Conservation (phyloP, 1,140 invertebrate species). For the Macrosteles quadrilineatus region DNA sequence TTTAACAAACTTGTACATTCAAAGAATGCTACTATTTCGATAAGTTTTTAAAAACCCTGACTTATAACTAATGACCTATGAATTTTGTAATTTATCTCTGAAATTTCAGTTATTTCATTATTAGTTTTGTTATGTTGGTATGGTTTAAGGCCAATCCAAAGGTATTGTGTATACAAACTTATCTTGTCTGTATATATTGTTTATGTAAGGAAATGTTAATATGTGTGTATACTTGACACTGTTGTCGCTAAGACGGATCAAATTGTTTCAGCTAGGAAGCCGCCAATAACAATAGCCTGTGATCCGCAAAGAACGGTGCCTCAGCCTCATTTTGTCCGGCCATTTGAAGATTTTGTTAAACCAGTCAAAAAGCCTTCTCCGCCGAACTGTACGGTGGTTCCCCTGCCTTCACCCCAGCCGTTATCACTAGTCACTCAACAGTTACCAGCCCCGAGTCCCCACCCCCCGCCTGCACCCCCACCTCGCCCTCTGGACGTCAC, state of each 20-base stretch:
- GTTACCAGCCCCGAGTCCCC: background rate
- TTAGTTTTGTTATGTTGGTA: too few relatives aligned
- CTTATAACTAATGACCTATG: too few relatives aligned
- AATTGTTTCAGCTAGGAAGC: conserved; percentile 58
- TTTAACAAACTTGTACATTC: too few relatives aligned
- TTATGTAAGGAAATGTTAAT: too few relatives aligned
- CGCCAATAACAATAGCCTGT: conserved; percentile 20
- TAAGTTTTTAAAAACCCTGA: too few relatives aligned
- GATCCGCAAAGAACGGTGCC: conserved; percentile 48
- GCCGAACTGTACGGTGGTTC: background rate
- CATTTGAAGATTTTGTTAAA: conserved; percentile 50
- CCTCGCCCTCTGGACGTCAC: background rate
- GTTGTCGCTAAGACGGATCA: conserved; percentile 22
- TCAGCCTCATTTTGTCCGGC: conserved; percentile 52
- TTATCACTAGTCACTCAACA: conserved; percentile 17
- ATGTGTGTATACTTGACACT: too few relatives aligned
- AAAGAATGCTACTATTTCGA: too few relatives aligned
- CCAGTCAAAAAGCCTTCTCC: conserved; percentile 18
- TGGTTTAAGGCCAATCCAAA: too few relatives aligned
- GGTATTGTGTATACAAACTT: too few relatives aligned
- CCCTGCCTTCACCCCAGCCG: background rate
- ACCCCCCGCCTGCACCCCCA: background rate
- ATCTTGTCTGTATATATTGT: too few relatives aligned
- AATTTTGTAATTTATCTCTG: too few relatives aligned
- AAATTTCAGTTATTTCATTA: too few relatives aligned